Conservation (phyloP, 1,140 invertebrate genomes). For the Trichonephila clavata region DNA sequence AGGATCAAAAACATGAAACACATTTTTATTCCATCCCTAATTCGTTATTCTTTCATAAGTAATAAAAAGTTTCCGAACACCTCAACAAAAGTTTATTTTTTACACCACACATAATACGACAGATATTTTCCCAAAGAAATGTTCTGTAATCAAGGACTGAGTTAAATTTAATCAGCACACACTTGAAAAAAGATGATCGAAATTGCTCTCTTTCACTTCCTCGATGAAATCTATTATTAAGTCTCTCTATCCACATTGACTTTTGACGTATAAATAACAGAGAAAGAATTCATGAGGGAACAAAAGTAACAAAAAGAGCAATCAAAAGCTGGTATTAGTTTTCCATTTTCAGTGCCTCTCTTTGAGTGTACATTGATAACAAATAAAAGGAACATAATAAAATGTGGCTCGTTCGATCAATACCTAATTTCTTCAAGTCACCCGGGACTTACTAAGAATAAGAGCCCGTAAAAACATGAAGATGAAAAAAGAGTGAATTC, state of each 20-base stretch:
- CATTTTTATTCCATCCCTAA: background rate
- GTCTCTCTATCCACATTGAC: slow-evolving; percentile 32
- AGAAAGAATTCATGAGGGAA: slow-evolving; percentile 20
- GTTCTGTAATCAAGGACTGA: background rate
- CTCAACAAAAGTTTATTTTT: background rate
- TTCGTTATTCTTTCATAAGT: background rate
- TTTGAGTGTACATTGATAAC: slow-evolving; percentile 41
- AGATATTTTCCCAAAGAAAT: background rate
- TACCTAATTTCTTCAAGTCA: slow-evolving; percentile 68
- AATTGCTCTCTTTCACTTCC: background rate
- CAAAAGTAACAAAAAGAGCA: slow-evolving; percentile 23
- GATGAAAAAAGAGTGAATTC: slow-evolving; percentile 10
- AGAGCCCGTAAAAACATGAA: slow-evolving; percentile 22
- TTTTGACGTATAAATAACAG: slow-evolving; percentile 47
- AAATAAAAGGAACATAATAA: slow-evolving; percentile 46
- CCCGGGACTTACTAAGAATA: slow-evolving; percentile 29
- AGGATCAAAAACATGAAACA: too few relatives aligned
- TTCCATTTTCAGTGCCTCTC: slow-evolving; percentile 43
- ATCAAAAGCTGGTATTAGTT: slow-evolving; percentile 55
- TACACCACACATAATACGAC: background rate
- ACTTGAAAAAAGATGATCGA: background rate
- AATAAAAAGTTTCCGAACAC: background rate
- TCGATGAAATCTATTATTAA: slow-evolving; percentile 39
- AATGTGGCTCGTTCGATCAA: slow-evolving; percentile 58
- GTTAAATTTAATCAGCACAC: slow-evolving; percentile 21